These are phyloP conservation scores for Atractosteus spatula DNA, from an alignment of 2,113 vertebrate genomes.

Conservation along the genomic window DNA sequence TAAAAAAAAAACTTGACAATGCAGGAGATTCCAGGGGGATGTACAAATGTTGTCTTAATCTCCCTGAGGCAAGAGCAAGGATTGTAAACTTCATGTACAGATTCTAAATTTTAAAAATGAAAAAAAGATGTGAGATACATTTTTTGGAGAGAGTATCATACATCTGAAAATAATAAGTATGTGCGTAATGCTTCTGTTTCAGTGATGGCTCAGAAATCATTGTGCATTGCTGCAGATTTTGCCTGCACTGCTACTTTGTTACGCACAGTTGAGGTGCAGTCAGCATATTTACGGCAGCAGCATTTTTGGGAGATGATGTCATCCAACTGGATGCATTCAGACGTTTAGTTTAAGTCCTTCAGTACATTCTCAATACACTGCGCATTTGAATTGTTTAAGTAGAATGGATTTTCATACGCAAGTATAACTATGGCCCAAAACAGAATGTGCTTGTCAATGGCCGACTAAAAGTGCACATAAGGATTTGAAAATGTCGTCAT, in stretches of 20 bases:
- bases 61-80: no score
- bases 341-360: constrained; percentile 19
- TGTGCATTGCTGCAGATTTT: no score
- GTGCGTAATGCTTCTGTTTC: no score
- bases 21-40: no score
- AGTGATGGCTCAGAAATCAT: no score
- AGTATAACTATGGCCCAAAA: constrained; percentile 37
- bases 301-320: constrained; percentile 52
- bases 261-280: constrained; percentile 49
- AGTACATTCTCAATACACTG: constrained; percentile 23
- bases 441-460: constrained; percentile 31
- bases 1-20: no score
- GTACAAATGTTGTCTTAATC: no score
- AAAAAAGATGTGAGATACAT: no score
- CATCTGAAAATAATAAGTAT: no score
- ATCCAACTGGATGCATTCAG: constrained; percentile 26
- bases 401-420: constrained; percentile 24
- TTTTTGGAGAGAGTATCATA: no score
- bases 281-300: constrained; percentile 48
- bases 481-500: constrained; percentile 45
- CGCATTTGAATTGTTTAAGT: constrained; percentile 31
- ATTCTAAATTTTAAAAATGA: no score
- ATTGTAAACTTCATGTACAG: no score
- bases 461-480: constrained; percentile 30
- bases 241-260: constrained; percentile 42